Evolutionary conservation across 2,797 vertebrate species (phyloP).

Genomic region (Gephyroberyx darwinii): DNA sequence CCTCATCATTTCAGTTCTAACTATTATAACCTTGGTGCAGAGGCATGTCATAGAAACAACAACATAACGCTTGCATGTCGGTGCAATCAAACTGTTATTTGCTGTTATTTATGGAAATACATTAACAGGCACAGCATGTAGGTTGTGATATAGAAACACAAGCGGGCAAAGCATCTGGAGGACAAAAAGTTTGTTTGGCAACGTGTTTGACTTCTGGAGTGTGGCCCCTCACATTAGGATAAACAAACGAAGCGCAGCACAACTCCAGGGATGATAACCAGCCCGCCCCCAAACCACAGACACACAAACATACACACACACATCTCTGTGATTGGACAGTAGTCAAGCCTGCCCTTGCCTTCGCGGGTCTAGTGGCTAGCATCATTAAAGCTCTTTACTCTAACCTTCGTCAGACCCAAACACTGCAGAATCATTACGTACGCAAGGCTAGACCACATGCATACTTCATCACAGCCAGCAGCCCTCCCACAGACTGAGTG

Average conservation of each 20-base stretch:
- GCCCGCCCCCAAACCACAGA: background rate
- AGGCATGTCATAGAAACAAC: slow-evolving; percentile 34
- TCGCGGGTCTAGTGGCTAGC: background rate
- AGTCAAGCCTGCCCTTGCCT: background rate
- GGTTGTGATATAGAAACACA: slow-evolving; percentile 12
- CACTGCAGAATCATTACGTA: slow-evolving; percentile 48
- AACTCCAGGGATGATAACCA: no score
- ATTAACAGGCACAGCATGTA: slow-evolving; percentile 14
- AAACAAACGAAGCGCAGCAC: no score
- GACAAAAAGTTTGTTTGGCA: slow-evolving; percentile 17
- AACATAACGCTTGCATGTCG: slow-evolving; percentile 31
- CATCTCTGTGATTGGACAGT: no score
- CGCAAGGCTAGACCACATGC: slow-evolving; percentile 40
- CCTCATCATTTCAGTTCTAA: background rate
- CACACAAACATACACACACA: slow-evolving; percentile 26
- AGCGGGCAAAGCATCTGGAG: background rate
- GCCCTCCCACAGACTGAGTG: slow-evolving; percentile 3
- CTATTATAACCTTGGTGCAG: background rate
- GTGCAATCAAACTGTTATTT: background rate
- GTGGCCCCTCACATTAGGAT: no score
- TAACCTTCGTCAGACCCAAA: slow-evolving; percentile 36
- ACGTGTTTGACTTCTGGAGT: background rate
- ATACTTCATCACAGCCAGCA: slow-evolving; percentile 44
- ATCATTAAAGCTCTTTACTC: background rate
- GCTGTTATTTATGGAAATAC: no score